Evolutionary conservation across 1,140 invertebrate genomes (phyloP), one percentile per base, ranked within the genome.

Genomic region (Fopius arisanus): DNA sequence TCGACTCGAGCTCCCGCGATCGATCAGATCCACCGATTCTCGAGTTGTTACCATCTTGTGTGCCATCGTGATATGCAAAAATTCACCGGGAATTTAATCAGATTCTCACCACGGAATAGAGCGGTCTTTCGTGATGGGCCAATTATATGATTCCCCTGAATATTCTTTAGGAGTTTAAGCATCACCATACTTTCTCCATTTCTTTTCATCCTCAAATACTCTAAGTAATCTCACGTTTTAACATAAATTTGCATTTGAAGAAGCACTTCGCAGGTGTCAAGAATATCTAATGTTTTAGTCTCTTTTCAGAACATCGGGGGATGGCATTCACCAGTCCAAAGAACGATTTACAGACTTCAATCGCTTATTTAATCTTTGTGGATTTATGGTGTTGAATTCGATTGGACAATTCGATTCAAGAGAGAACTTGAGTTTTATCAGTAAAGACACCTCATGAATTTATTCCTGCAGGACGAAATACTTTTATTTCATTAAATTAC

Each of bases 11-110:
- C n/a, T n/a, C n/a, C n/a, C n/a, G 9, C 33, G 7, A 37, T 37
- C 33, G 7, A 37, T 37, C 33, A 37, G 12, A 37, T 10, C 9
- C 33, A 7, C 33, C 16, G 16, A 66, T 66, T 66, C 28, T 29
- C 16, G 28, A 33, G 33, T 33, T 66, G n/a, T 31, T 16, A 29
- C 40, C 10, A 43, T 43, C 40, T 65, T 37, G 31, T 37, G 31
- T 26, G 10, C 10, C 33, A 41, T 67, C 65, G 19, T 67, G 65
- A 67, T 67, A 67, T 67, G 65, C 65, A 67, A 67, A 67, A 40
- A 40, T 65, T 10, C 1, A 16, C 3, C 37, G 31, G 10, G 37
- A 67, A 23, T 59, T 14, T 67, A 41, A 67, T 67, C 65, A 67
- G 65, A 67, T 67, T 21, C 7, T 6, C 19, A 1, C n/a, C 29